Conservation (phyloP, 92 coral and sea anemone species). For the Epizoanthus scotinus region DNA sequence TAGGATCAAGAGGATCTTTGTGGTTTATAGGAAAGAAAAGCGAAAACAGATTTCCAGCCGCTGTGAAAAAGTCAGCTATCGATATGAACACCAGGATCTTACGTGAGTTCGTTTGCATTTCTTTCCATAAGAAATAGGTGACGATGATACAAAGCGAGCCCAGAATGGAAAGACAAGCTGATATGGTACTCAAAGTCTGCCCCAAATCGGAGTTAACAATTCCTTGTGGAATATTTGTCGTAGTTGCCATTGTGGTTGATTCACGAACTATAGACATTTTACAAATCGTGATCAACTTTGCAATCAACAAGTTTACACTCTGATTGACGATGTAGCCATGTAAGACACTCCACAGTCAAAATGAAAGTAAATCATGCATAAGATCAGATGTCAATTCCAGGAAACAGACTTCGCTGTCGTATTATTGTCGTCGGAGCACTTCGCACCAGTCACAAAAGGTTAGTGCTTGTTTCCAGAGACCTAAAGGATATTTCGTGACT, state of each 20-base stretch:
- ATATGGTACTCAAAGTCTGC: conserved; percentile 30
- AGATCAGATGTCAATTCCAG: too few relatives aligned
- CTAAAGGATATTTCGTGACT: too few relatives aligned
- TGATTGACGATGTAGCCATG: too few relatives aligned
- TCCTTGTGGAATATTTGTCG: not conserved
- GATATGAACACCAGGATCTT: conserved; percentile 87
- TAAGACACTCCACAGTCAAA: too few relatives aligned
- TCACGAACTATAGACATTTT: not conserved
- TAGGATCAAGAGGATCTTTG: not conserved
- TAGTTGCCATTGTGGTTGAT: not conserved
- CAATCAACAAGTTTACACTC: too few relatives aligned
- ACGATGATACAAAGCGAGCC: conserved; percentile 73
- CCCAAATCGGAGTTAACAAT: conserved; percentile 9
- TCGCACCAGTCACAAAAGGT: too few relatives aligned
- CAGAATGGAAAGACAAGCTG: conserved; percentile 71
- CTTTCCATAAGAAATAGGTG: conserved; percentile 88
- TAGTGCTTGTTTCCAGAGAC: too few relatives aligned
- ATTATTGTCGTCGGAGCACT: too few relatives aligned
- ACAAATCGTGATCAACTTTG: too few relatives aligned
- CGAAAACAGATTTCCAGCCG: conserved; percentile 60
- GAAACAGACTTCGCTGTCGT: too few relatives aligned
- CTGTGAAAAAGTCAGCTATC: conserved; percentile 87
- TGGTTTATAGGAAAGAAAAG: not conserved
- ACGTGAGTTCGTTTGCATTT: conserved; percentile 76
- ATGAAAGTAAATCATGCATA: too few relatives aligned